These are phyloP conservation scores for Homarus americanus DNA, from an alignment of 1,140 invertebrate genomes.

Conservation along the genomic window DNA sequence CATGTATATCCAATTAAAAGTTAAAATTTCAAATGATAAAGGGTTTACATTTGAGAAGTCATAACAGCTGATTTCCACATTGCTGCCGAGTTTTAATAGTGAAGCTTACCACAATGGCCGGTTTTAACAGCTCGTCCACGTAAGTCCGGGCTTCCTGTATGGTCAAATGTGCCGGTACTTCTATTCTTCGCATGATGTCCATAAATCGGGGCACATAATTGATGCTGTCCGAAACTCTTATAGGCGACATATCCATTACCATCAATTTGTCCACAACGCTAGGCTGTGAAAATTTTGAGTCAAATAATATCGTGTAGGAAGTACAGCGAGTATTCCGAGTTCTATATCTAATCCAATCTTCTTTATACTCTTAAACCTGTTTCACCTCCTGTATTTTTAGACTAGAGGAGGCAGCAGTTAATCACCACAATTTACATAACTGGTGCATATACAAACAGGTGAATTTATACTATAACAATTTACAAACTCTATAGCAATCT, in stretches of 20 bases:
- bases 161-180: slow-evolving; percentile 77
- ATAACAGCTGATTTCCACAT: not conserved
- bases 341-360: no score
- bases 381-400: no score
- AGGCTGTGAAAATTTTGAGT: slow-evolving; percentile 80
- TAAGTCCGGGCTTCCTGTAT: slow-evolving; percentile 52
- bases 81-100: no score
- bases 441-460: not conserved
- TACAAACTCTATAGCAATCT: not conserved
- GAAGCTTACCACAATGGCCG: slow-evolving; percentile 60
- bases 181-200: slow-evolving; percentile 82
- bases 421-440: not conserved
- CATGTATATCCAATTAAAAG: not conserved
- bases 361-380: no score
- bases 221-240: slow-evolving; percentile 83
- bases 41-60: not conserved
- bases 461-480: not conserved
- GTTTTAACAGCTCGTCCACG: slow-evolving; percentile 51
- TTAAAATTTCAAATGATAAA: not conserved
- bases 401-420: no score
- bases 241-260: slow-evolving; percentile 91
- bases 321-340: no score
- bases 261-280: slow-evolving; percentile 87
- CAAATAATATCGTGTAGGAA: no score
- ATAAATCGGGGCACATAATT: slow-evolving; percentile 83